Evolutionary conservation across 2,797 vertebrate genomes (phyloP).

Genomic region (Octomys mimax): DNA sequence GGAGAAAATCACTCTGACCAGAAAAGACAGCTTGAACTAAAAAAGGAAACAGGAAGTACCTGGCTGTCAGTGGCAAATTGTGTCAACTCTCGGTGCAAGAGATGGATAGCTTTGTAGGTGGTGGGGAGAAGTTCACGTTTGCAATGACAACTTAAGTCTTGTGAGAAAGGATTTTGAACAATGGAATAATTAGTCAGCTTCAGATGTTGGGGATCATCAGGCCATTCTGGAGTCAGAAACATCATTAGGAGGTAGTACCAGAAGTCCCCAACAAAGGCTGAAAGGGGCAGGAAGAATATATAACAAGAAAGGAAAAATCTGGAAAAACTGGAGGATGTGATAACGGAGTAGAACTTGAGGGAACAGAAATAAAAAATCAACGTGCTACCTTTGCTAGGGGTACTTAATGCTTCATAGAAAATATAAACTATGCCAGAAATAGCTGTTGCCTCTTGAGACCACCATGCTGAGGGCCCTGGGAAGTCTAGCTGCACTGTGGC

Average conservation of each 20-base stretch:
- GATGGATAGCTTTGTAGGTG: neutral
- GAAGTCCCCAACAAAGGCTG: neutral
- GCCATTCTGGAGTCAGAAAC: neutral
- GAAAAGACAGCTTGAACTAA: neutral
- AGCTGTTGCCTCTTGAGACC: neutral
- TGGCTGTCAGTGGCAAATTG: neutral
- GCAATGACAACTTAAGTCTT: neutral
- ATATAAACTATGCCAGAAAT: conserved; percentile 11
- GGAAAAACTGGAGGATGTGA: neutral
- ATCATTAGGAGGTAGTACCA: neutral
- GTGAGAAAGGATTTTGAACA: neutral
- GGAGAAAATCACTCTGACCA: neutral
- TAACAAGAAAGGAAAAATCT: neutral
- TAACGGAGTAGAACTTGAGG: neutral
- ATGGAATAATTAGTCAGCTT: neutral
- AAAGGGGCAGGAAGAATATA: neutral
- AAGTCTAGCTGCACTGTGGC: neutral
- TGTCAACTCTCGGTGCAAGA: neutral
- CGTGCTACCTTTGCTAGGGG: neutral
- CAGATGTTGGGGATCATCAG: neutral
- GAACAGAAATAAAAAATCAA: conserved; percentile 25
- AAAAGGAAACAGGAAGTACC: neutral
- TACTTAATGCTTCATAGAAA: neutral
- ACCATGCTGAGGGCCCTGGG: neutral
- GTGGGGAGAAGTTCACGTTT: rapidly evolving